Conservation (phyloP, 30 jellyfish, hydroid and myxozoan species). For the Aurelia coerulea region DNA sequence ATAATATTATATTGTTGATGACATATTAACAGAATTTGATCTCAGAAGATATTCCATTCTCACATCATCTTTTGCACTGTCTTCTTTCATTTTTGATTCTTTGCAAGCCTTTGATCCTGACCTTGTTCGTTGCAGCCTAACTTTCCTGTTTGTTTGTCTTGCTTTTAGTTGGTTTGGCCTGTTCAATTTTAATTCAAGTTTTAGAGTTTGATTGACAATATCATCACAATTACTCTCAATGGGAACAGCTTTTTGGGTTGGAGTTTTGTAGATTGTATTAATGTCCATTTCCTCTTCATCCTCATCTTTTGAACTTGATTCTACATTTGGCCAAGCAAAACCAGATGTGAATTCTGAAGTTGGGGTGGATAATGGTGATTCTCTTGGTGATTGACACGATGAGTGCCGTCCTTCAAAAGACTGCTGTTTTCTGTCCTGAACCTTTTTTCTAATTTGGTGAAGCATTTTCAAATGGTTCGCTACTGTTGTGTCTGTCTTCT, state of each 20-base stretch:
- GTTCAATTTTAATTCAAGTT: not conserved
- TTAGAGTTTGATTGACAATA: not conserved
- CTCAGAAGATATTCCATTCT: not conserved
- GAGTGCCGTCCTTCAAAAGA: conserved; percentile 25
- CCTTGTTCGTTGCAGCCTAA: conserved; percentile 24
- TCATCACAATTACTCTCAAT: not conserved
- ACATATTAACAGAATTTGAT: not conserved
- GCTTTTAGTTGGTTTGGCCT: not conserved
- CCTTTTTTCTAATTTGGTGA: conserved; percentile 33
- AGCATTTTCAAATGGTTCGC: conserved; percentile 12
- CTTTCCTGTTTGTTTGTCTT: not conserved
- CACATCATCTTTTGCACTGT: not conserved
- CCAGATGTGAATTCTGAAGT: conserved; percentile 22
- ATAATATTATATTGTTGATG: not conserved
- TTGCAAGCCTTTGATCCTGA: conserved; percentile 9
- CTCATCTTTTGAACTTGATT: not conserved
- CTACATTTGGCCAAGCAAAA: conserved; percentile 21
- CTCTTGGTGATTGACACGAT: conserved; percentile 29
- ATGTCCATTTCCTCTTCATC: conserved; percentile 51
- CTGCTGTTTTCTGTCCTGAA: conserved; percentile 51
- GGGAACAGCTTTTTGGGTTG: conserved; percentile 67
- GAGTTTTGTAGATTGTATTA: conserved; percentile 47
- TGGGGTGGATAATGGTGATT: conserved; percentile 61
- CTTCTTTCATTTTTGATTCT: conserved; percentile 1
- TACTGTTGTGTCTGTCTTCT: too few relatives aligned